Evolutionary conservation across 2,113 vertebrate species (phyloP).

Genomic region (Dissostichus mawsoni): DNA sequence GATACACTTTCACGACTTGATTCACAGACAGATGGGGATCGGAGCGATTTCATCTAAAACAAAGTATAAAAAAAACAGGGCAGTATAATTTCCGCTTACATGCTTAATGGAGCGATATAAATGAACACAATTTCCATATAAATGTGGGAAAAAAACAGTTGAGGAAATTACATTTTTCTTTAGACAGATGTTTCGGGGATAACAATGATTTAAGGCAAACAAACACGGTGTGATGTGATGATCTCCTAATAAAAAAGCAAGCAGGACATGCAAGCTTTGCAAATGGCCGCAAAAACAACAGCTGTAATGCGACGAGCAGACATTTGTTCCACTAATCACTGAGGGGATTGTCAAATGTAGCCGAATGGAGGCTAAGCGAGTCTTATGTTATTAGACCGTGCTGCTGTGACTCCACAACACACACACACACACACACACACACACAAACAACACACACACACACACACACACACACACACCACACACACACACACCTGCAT

Average conservation of each 20-base stretch:
- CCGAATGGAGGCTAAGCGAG: slow-evolving; percentile 58
- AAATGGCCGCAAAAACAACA: slow-evolving; percentile 65
- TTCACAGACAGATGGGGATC: slow-evolving; percentile 53
- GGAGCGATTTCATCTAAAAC: slow-evolving; percentile 10
- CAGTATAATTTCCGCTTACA: slow-evolving; percentile 47
- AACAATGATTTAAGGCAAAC: slow-evolving; percentile 32
- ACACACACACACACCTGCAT: slow-evolving; percentile 49
- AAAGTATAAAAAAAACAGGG: slow-evolving; percentile 41
- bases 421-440: slow-evolving; percentile 19
- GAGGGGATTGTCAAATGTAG: slow-evolving; percentile 59
- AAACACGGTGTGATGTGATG: slow-evolving; percentile 57
- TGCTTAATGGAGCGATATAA: slow-evolving; percentile 49
- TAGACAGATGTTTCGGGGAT: slow-evolving; percentile 48
- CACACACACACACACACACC: slow-evolving; percentile 7
- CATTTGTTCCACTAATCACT: slow-evolving; percentile 76
- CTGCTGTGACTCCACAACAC: not conserved
- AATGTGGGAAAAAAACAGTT: slow-evolving; percentile 33
- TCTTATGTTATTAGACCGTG: slow-evolving; percentile 61
- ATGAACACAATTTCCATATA: slow-evolving; percentile 54
- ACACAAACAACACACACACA: slow-evolving; percentile 30
- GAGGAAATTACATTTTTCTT: slow-evolving; percentile 28
- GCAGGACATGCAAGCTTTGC: slow-evolving; percentile 51
- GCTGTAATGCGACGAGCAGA: slow-evolving; percentile 67
- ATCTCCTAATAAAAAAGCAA: slow-evolving; percentile 51
- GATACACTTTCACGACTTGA: slow-evolving; percentile 47